These are phyloP conservation scores for Acipenser transmontanus DNA, from an alignment of 2,797 vertebrate species.

Conservation along the genomic window DNA sequence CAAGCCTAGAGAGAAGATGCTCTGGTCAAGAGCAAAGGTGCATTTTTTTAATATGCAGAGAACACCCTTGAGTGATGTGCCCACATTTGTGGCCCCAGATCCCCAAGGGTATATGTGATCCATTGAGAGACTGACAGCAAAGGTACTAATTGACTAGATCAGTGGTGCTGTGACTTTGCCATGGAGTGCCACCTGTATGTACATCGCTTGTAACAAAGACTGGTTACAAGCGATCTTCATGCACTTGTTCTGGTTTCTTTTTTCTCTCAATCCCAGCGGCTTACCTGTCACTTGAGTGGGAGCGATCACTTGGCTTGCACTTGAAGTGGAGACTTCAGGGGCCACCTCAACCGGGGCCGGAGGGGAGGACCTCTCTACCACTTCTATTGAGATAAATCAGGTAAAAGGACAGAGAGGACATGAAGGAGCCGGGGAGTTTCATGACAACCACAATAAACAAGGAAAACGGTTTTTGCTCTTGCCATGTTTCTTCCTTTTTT, in stretches of 20 bases:
- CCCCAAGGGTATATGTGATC: too few relatives aligned
- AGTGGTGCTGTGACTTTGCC: too few relatives aligned
- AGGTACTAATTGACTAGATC: too few relatives aligned
- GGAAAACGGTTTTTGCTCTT: too few relatives aligned
- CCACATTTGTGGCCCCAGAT: too few relatives aligned
- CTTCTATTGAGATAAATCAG: constrained; percentile 52
- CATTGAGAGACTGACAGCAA: too few relatives aligned
- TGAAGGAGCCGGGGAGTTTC: not conserved
- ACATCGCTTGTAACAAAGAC: not conserved
- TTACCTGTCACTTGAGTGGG: constrained; percentile 87
- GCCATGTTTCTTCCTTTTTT: too few relatives aligned
- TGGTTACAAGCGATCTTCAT: constrained; percentile 12
- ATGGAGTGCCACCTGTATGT: not conserved
- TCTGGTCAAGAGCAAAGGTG: too few relatives aligned
- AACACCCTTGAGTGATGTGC: too few relatives aligned
- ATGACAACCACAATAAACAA: not conserved
- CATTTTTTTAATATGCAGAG: too few relatives aligned
- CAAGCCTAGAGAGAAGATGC: too few relatives aligned
- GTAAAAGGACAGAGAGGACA: not conserved
- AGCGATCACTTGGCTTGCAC: constrained; percentile 86
- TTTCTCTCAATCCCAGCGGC: constrained; percentile 7
- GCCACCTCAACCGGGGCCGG: constrained; percentile 80
- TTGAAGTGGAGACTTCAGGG: constrained; percentile 71
- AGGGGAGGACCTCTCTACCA: constrained; percentile 84
- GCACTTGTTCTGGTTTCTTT: not conserved